phyloP scores from a whole-genome alignment of 2,113 vertebrate genomes.

The Galemys pyrenaicus region DNA sequence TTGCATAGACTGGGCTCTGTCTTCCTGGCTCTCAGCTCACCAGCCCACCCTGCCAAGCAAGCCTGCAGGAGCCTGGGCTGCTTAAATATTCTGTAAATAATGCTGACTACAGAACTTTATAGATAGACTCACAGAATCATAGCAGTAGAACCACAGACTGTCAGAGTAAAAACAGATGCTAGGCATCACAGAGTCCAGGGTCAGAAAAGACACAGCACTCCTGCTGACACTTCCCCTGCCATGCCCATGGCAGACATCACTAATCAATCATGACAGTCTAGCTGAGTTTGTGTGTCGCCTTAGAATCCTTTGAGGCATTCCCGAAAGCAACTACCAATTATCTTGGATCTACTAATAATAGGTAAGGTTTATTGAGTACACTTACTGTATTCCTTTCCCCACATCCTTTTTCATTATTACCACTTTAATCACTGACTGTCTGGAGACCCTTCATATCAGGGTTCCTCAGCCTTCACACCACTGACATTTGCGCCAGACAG shows the following conservation, averaged over 20 bases:
- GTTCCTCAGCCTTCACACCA: background rate
- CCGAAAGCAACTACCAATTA: background rate
- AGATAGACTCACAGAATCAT: constrained; percentile 50
- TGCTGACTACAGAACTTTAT: constrained; percentile 70
- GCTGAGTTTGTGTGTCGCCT: background rate
- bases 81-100: constrained; percentile 74
- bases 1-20: background rate
- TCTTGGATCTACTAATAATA: background rate
- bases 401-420: background rate
- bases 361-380: background rate
- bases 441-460: background rate
- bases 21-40: constrained; percentile 28
- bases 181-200: constrained; percentile 53
- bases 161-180: constrained; percentile 70
- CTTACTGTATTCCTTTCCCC: background rate
- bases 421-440: background rate
- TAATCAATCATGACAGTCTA: constrained; percentile 73
- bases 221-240: constrained; percentile 20
- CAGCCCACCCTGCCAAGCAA: constrained; percentile 16
- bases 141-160: constrained; percentile 51
- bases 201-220: constrained; percentile 46
- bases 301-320: background rate
- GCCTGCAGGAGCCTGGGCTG: constrained; percentile 47
- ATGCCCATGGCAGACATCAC: constrained; percentile 71
- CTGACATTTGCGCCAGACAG: background rate